Conservation (phyloP, 2,888 invertebrate species). For the Drosophila sordidapex region DNA sequence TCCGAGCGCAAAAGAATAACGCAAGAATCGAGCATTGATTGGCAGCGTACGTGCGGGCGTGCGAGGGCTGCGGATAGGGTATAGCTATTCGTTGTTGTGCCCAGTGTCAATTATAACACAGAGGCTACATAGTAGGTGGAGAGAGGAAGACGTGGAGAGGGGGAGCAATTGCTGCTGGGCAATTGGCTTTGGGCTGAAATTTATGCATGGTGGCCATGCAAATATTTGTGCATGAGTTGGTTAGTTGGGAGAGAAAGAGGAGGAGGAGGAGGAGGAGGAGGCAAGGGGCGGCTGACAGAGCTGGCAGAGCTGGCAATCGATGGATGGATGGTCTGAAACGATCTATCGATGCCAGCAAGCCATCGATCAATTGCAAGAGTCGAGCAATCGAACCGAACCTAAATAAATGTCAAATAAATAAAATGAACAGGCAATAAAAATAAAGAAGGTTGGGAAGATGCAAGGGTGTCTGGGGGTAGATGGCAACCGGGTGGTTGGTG, state of each 20-base stretch:
- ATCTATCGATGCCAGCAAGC: slow-evolving; percentile 58
- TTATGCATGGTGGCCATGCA: slow-evolving; percentile 52
- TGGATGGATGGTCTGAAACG: slow-evolving; percentile 40
- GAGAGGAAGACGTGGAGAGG: neutral
- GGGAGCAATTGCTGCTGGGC: slow-evolving; percentile 45
- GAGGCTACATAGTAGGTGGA: neutral
- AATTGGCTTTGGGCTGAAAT: slow-evolving; percentile 69
- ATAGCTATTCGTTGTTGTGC: slow-evolving; percentile 50
- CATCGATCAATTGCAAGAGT: slow-evolving; percentile 61
- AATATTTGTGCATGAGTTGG: neutral
- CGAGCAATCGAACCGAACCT: slow-evolving; percentile 52
- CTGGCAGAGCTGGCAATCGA: neutral
- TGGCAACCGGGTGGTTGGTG: neutral
- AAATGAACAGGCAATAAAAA: slow-evolving; percentile 69
- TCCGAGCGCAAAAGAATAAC: slow-evolving; percentile 8
- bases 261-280: neutral
- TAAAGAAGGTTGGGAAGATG: slow-evolving; percentile 19
- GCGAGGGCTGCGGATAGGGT: slow-evolving; percentile 4
- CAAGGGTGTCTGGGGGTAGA: neutral
- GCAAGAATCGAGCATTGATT: slow-evolving; percentile 37
- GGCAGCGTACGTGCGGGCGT: slow-evolving; percentile 69
- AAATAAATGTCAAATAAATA: slow-evolving; percentile 78
- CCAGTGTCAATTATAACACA: slow-evolving; percentile 48
- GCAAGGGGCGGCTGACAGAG: neutral
- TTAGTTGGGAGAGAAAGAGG: too few species aligned